phyloP scores from a whole-genome alignment of 2,888 invertebrate species.

The Ophion obscuratus region DNA sequence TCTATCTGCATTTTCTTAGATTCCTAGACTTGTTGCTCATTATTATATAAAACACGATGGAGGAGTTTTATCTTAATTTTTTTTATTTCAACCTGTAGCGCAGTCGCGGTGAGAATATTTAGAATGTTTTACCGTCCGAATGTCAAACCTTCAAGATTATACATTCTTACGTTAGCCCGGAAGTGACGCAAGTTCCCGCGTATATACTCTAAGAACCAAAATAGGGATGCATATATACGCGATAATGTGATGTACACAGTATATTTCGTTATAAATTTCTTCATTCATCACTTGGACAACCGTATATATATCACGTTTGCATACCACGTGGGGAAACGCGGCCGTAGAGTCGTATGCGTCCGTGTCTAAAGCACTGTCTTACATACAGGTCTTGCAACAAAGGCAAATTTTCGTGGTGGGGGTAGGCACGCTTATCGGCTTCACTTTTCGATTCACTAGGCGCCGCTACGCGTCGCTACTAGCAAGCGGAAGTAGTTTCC shows the following conservation, averaged over 20 bases:
- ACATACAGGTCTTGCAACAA: no score
- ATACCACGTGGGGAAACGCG: not conserved
- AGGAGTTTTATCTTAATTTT: not conserved
- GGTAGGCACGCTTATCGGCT: no score
- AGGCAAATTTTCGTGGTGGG: no score
- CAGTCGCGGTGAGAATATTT: not conserved
- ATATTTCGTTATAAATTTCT: slow-evolving; percentile 46
- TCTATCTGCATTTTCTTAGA: no score
- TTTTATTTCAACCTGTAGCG: not conserved
- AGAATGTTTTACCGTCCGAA: not conserved
- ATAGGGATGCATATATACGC: slow-evolving; percentile 27
- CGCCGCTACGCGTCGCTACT: no score
- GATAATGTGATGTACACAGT: slow-evolving; percentile 21
- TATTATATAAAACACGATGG: not conserved
- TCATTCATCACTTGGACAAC: slow-evolving; percentile 25
- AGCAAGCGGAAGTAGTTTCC: no score
- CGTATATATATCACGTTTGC: not conserved
- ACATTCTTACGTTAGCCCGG: slow-evolving; percentile 47
- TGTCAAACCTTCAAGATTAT: not conserved
- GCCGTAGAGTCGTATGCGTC: not conserved
- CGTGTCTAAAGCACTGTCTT: slow-evolving; percentile 43
- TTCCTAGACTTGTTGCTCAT: no score
- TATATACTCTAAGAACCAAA: slow-evolving; percentile 37
- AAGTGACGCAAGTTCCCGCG: slow-evolving; percentile 48
- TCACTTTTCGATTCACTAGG: no score